Evolutionary conservation across 1,140 invertebrate species (phyloP).

Genomic region (Anastrepha ludens): DNA sequence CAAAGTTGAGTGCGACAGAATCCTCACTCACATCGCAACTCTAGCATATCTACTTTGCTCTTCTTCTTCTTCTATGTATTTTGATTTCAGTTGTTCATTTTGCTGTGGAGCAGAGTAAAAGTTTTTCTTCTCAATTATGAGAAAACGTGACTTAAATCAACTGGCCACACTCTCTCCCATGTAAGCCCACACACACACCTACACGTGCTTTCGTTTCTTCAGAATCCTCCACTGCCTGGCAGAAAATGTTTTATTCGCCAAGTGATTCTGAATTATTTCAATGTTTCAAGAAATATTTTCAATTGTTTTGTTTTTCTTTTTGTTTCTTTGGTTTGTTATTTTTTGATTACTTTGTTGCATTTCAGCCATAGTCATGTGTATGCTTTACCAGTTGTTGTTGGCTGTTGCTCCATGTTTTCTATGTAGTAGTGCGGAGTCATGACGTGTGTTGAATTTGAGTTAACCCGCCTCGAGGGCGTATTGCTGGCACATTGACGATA

Average conservation of each 20-base stretch:
- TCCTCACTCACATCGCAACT: not conserved
- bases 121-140: constrained; percentile 43
- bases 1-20: not conserved
- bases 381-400: not conserved
- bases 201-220: not conserved
- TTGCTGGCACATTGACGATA: not conserved
- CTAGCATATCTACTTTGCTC: not conserved
- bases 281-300: constrained; percentile 39
- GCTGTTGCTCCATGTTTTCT: not conserved
- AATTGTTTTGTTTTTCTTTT: not conserved
- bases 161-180: not conserved
- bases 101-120: not conserved
- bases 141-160: constrained; percentile 29
- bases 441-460: constrained; percentile 35
- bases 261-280: constrained; percentile 34
- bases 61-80: not conserved
- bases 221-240: not conserved
- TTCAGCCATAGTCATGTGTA: not conserved
- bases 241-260: constrained; percentile 33
- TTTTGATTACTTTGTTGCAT: constrained; percentile 39
- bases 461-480: constrained; percentile 30
- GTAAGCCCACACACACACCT: not conserved
- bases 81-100: not conserved
- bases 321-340: not conserved
- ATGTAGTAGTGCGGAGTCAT: not conserved